Base-by-base conservation (phyloP, 2,888 invertebrate species). In the Lasioglossum villosulum region DNA sequence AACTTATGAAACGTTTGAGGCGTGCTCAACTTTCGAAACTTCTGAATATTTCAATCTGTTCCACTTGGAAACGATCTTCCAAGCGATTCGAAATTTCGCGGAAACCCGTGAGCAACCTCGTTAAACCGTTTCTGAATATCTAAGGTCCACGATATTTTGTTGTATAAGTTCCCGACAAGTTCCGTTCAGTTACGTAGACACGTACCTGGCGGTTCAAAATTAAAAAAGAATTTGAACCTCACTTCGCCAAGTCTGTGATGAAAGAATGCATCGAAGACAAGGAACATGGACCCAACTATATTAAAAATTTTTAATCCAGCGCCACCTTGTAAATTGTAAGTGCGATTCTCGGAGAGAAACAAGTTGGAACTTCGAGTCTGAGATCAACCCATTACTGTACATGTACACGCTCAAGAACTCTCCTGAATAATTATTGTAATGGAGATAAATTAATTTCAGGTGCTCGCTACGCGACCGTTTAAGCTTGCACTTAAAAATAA, bases 31-130 rank as follows among this genome's bases (percentile, higher is more conserved):
- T 82, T 82, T 45, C 30, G 4, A 14, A 48, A 75, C 75, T 59
- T 75, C 70, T 75, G 82, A 82, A 82, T 82, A 82, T 82, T 82
- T 82, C 74, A 82, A 75, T 82, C 82, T 48, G 82, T 75, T 63
- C 74, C 48, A 71, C 45, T 30, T 23, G 45, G 82, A 48, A 75
- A 75, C 70, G 82, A 82, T 82, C 75, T 30, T 27, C 30, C n/a
- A 48, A 71, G 82, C 75, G 45, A 71, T 75, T 71, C 59, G 82
- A 82, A 82, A 81, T 82, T 82, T 82, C 39, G 23, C 59, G n/a
- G 71, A 56, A 45, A 59, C 27, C 45, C 52, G 8, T 63, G 63
- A 80, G 37, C 19, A 39, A 42, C 70, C 71, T n/a, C 56, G 56
- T 75, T 80, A 30, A 70, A 81, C 42, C 82, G 68, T 82, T 63